A percentile compares a stretch with the other conserved stretches of the same genome.
Evolutionary conservation across 2,888 invertebrate genomes (phyloP).

Genomic region (Adelphocoris suturalis): DNA sequence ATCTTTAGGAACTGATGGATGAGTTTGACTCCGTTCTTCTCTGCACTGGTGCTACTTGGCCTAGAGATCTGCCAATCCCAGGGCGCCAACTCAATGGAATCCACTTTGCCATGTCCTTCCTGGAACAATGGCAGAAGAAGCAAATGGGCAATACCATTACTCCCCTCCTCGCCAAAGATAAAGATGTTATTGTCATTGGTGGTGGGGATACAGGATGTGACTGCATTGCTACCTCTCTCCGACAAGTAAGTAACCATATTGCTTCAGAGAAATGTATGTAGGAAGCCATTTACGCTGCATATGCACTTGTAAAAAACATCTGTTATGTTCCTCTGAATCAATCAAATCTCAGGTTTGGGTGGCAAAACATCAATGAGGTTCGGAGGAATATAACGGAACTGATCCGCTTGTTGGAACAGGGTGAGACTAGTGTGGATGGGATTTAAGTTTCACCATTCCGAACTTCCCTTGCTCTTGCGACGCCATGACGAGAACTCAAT

Average conservation of each 20-base stretch:
- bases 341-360: too few species aligned
- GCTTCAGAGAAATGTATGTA: too few species aligned
- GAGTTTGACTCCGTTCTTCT: constrained; percentile 93
- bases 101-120: constrained; percentile 98
- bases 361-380: too few species aligned
- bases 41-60: constrained; percentile 97
- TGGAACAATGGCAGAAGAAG: constrained; percentile 97
- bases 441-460: too few species aligned
- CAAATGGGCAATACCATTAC: constrained; percentile 86
- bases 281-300: too few species aligned
- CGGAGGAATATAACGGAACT: too few species aligned
- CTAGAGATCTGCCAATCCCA: constrained; percentile 91
- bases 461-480: too few species aligned
- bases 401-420: too few species aligned
- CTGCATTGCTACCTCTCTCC: constrained; percentile 97
- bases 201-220: constrained; percentile 96
- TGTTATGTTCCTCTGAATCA: too few species aligned
- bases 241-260: constrained; percentile 81
- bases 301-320: too few species aligned
- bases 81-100: constrained; percentile 95
- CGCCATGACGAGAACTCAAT: too few species aligned
- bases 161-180: constrained; percentile 91
- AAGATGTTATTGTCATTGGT: constrained; percentile 95
- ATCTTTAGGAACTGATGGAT: constrained; percentile 78
- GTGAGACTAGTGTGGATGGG: too few species aligned